Percentiles rank a stretch among this genome's conserved stretches.
Evolutionary conservation across 2,888 invertebrate species (phyloP).

Genomic region (Rhagonycha lutea): DNA sequence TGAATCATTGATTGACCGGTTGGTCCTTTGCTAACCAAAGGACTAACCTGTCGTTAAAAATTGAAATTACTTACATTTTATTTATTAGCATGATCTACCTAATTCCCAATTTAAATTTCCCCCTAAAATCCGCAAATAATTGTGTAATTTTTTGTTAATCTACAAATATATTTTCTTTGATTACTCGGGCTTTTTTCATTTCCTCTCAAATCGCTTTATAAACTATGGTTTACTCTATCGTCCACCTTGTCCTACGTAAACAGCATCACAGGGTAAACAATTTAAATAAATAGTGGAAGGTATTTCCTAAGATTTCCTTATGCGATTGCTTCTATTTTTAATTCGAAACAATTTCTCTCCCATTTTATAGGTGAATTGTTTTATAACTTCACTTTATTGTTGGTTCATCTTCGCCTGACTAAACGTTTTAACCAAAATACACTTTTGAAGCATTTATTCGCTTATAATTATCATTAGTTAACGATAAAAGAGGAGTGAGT

Average conservation of each 20-base stretch:
- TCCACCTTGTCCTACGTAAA: neutral
- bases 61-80: neutral
- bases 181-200: neutral
- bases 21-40: neutral
- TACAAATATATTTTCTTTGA: neutral
- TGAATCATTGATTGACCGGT: too few species aligned
- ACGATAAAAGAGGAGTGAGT: too few species aligned
- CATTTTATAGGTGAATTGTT: neutral
- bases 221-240: neutral
- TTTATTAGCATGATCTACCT: neutral
- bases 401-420: neutral
- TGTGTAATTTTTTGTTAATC: neutral
- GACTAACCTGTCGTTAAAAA: neutral
- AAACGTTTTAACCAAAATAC: too few species aligned
- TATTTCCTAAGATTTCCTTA: neutral
- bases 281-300: neutral
- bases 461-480: too few species aligned
- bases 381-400: neutral
- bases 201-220: neutral
- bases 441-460: too few species aligned
- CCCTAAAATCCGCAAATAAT: neutral
- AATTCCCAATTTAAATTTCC: neutral
- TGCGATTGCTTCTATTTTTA: neutral
- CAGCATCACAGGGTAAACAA: neutral
- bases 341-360: neutral